Evolutionary conservation across 2,888 invertebrate genomes (phyloP), one percentile per base, ranked within the genome.

Genomic region (Habroteleia sp.): DNA sequence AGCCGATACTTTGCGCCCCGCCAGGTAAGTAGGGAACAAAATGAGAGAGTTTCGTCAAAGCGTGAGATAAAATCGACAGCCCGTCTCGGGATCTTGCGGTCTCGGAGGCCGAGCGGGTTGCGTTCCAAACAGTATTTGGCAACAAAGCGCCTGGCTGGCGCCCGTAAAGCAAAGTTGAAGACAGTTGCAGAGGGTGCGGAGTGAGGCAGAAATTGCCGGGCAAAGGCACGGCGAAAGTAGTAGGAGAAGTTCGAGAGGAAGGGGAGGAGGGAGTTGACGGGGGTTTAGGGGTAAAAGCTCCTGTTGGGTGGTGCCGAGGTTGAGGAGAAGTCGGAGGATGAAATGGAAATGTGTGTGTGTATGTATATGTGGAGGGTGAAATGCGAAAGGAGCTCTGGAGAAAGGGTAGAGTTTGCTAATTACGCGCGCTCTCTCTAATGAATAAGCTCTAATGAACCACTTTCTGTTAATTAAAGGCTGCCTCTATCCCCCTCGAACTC

Each of bases 361-460:
- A n/a, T n/a, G n/a, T n/a, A n/a, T n/a, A n/a, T n/a, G n/a, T 74
- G 72, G 80, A 82, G 83, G 83, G 81, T 81, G 80, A 83, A 84
- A 82, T 80, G 81, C 82, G 83, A 83, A 84, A 84, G 85, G 83
- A 84, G 83, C 82, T 81, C 80, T 41, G 81, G 83, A 83, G 85
- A 83, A 85, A 84, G 85, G 84, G 84, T 94, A 93, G 93, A 94
- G 93, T 93, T 93, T 93, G 93, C 94, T 94, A 94, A 94, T 94
- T 94, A 94, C 93, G 93, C 93, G 83, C 83, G 81, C 93, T 93
- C 93, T 93, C 93, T 93, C 93, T 94, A 94, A 94, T 94, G 94
- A 94, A 94, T 94, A 94, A 94, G 93, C 94, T 93, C 93, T 94
- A 94, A 94, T 94, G 94, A 94, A 94, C 94, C 94, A 94, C 94